These are phyloP conservation scores for Eretmochelys imbricata DNA, from an alignment of 2,113 vertebrate genomes.

Conservation along the genomic window DNA sequence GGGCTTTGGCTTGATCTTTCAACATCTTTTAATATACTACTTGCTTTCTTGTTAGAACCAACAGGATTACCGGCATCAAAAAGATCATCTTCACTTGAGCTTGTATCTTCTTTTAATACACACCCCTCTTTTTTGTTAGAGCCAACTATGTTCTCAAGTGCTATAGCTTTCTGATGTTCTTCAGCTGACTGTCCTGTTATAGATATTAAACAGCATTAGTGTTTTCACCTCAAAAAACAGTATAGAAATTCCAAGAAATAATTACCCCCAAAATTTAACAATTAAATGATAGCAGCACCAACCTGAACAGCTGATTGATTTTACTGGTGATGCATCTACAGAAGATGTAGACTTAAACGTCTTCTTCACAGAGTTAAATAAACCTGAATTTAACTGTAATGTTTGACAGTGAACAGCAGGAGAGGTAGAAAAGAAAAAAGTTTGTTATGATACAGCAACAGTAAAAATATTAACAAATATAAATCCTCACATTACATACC, in stretches of 20 bases:
- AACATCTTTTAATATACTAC: background rate
- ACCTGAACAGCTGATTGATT: conserved; percentile 63
- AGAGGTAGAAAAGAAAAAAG: background rate
- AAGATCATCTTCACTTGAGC: too few species aligned
- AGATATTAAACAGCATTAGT: conserved; percentile 33
- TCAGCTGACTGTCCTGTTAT: conserved; percentile 33
- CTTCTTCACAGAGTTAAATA: conserved; percentile 24
- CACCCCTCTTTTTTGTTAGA: background rate
- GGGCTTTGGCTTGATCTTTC: background rate
- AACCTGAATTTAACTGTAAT: background rate
- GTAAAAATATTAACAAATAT: background rate
- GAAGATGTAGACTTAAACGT: background rate
- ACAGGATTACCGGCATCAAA: background rate
- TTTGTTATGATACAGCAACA: background rate
- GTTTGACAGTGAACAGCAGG: background rate
- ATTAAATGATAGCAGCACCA: background rate
- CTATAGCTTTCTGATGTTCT: conserved; percentile 6
- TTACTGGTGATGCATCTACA: background rate
- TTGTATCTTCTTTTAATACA: background rate
- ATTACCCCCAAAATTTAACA: background rate
- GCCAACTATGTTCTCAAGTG: accelerated
- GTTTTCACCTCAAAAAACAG: conserved; percentile 1
- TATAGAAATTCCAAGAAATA: background rate
- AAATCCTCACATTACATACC: background rate
- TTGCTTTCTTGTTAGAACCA: conserved; percentile 2